Conservation (phyloP, 2,797 vertebrate species). For the Paramormyrops hopkinsi region DNA sequence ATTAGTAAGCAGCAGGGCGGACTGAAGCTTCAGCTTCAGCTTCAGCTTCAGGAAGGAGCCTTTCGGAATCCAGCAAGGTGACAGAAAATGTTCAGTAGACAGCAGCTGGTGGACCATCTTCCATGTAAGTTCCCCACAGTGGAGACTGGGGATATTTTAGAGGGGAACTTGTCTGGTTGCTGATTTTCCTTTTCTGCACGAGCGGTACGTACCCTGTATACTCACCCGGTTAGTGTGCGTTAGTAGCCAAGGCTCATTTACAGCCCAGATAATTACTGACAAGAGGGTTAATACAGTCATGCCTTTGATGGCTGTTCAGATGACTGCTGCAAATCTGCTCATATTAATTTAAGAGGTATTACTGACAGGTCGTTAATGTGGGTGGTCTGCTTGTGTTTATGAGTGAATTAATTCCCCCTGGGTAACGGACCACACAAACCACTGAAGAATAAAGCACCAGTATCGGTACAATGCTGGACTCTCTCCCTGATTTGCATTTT, state of each 20-base stretch:
- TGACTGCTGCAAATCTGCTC: not conserved
- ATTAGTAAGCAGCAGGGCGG: not conserved
- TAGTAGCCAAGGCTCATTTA: not conserved
- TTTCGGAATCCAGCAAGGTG: not conserved
- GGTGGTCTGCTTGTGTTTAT: not conserved
- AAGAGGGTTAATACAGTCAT: not conserved
- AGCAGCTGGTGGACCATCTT: conserved; percentile 1
- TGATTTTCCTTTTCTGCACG: not conserved
- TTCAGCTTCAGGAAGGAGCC: not conserved
- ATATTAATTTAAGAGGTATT: conserved; percentile 2
- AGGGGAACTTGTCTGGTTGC: not conserved
- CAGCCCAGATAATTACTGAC: not conserved
- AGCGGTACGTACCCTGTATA: not conserved
- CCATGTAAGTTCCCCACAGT: conserved; percentile 14
- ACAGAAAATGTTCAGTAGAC: conserved; percentile 17
- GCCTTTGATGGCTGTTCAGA: not conserved
- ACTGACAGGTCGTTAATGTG: not conserved
- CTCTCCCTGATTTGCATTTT: not conserved
- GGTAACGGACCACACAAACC: not conserved
- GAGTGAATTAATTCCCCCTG: not conserved
- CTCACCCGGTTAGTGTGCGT: not conserved
- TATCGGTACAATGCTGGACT: not conserved
- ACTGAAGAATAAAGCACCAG: not conserved
- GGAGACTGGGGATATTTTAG: not conserved
- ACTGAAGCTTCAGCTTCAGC: not conserved